Conservation (phyloP, 2,888 invertebrate species). For the Galerucella nymphaeae region DNA sequence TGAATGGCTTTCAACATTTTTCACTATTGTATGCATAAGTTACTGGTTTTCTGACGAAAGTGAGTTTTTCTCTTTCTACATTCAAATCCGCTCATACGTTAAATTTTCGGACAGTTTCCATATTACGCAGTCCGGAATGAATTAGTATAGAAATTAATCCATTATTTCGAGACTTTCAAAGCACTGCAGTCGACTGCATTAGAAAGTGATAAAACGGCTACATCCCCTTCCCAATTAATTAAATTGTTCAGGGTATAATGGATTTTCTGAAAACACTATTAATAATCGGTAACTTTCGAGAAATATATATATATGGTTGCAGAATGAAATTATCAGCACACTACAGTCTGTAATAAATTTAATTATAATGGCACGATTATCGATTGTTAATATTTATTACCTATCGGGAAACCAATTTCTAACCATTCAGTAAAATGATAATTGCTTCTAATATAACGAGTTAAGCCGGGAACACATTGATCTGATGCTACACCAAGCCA, state of each 20-base stretch:
- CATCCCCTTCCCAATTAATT: constrained; percentile 34
- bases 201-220: constrained; percentile 24
- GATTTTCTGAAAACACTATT: constrained; percentile 33
- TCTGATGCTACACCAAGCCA: too few species aligned
- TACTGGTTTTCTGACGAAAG: too few species aligned
- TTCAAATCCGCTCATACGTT: neutral
- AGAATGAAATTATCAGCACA: constrained; percentile 15
- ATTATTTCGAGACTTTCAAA: constrained; percentile 24
- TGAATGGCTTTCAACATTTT: too few species aligned
- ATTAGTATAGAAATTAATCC: constrained; percentile 28
- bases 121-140: neutral
- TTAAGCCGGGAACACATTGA: too few species aligned
- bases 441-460: too few species aligned
- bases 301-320: constrained; percentile 17
- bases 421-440: neutral
- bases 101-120: constrained; percentile 1
- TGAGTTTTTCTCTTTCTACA: neutral
- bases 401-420: constrained; percentile 12
- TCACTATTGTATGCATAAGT: too few species aligned
- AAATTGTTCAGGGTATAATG: constrained; percentile 26
- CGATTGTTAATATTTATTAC: constrained; percentile 20
- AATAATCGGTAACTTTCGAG: constrained; percentile 29
- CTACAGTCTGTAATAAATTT: constrained; percentile 23
- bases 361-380: constrained; percentile 19
- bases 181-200: constrained; percentile 15